Conservation (phyloP, 1,140 invertebrate genomes). For the Leptinotarsa lineolata region DNA sequence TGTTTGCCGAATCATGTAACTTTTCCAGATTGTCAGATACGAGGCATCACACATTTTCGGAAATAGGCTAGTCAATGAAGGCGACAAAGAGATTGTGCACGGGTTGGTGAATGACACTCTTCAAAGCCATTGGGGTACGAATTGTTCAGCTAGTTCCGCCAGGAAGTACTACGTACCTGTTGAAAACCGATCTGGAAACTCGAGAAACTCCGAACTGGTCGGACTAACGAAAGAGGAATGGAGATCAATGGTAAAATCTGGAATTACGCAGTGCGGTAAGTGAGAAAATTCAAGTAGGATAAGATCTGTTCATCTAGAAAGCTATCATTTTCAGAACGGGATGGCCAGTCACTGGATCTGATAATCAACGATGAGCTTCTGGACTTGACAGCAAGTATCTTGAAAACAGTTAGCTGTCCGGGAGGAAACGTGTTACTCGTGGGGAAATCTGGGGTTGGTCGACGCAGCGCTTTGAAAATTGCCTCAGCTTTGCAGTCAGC, state of each 20-base stretch:
- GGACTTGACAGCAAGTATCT: constrained; percentile 65
- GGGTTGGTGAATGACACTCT: constrained; percentile 60
- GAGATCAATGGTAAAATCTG: constrained; percentile 65
- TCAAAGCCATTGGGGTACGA: constrained; percentile 62
- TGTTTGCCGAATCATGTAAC: background rate
- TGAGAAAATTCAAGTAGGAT: background rate
- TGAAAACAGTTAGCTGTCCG: constrained; percentile 65
- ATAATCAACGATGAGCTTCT: constrained; percentile 70
- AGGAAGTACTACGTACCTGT: constrained; percentile 45
- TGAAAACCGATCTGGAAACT: constrained; percentile 24
- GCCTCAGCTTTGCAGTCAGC: constrained; percentile 74
- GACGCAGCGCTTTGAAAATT: constrained; percentile 74
- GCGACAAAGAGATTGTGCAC: constrained; percentile 72
- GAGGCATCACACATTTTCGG: constrained; percentile 79
- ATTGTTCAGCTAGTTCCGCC: constrained; percentile 39
- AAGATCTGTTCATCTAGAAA: constrained; percentile 26
- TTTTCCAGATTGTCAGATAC: constrained; percentile 68
- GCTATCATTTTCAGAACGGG: constrained; percentile 57
- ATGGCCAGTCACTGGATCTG: constrained; percentile 61
- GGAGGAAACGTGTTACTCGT: constrained; percentile 74
- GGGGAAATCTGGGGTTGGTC: constrained; percentile 77
- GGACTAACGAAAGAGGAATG: constrained; percentile 62
- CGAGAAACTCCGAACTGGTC: constrained; percentile 26
- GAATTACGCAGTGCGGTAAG: constrained; percentile 71
- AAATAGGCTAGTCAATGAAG: constrained; percentile 72